A percentile compares a stretch with the other conserved stretches of the same genome.
Evolutionary conservation across 2,113 vertebrate species (phyloP).

Genomic region (Notarius lentiginosus): DNA sequence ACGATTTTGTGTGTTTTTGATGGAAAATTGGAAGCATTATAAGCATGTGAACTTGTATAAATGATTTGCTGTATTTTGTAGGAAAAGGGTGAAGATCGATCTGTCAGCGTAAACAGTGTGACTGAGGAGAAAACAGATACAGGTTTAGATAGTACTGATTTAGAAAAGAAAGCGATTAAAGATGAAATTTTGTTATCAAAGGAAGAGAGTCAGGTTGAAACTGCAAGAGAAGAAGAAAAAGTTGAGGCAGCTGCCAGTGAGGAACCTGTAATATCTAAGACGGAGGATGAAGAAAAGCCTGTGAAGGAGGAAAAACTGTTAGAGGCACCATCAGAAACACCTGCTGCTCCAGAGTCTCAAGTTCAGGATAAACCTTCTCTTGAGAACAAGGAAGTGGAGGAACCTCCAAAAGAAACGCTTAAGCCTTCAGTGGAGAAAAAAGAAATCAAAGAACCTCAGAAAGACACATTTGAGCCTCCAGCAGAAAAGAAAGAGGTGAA

Average conservation of each 20-base stretch:
- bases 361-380: slow-evolving; percentile 27
- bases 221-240: slow-evolving; percentile 42
- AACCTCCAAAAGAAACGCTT: slow-evolving; percentile 8
- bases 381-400: slow-evolving; percentile 17
- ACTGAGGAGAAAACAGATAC: slow-evolving; percentile 45
- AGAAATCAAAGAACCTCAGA: slow-evolving; percentile 9
- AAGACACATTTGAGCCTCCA: slow-evolving; percentile 32
- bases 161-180: slow-evolving; percentile 45
- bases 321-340: slow-evolving; percentile 24
- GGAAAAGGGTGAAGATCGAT: slow-evolving; percentile 59
- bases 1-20: background rate
- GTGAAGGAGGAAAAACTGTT: slow-evolving; percentile 33
- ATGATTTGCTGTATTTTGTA: slow-evolving; percentile 50
- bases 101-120: slow-evolving; percentile 26
- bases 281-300: slow-evolving; percentile 16
- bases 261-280: slow-evolving; percentile 22
- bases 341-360: slow-evolving; percentile 20
- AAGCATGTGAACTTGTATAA: slow-evolving; percentile 4
- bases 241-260: slow-evolving; percentile 21
- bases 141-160: slow-evolving; percentile 44
- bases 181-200: slow-evolving; percentile 52
- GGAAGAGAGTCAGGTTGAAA: slow-evolving; percentile 40
- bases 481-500: slow-evolving; percentile 1
- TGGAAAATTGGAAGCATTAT: background rate
- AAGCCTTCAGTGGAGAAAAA: slow-evolving; percentile 3